phyloP scores from a whole-genome alignment of 2,797 vertebrate species.

The Zalophus californianus region DNA sequence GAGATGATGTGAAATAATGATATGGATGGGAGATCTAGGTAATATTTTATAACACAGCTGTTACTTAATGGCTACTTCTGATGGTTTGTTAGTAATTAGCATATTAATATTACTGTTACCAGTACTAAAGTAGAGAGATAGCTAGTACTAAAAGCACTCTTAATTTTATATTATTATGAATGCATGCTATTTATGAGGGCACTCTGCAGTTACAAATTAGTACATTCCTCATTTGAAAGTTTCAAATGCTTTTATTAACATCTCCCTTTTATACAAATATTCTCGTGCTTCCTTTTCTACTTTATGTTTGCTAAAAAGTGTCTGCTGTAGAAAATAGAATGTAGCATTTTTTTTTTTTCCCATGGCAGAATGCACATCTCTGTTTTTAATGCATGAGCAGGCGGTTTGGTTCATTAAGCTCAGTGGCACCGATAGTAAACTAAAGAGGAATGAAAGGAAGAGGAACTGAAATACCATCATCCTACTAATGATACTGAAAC shows the following conservation, averaged over 20 bases:
- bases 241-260: not conserved
- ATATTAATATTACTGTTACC: not conserved
- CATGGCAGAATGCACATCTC: constrained; percentile 44
- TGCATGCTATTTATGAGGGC: not conserved
- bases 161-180: not conserved
- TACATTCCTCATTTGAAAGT: constrained; percentile 4
- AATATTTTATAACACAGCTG: not conserved
- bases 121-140: not conserved
- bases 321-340: constrained; percentile 53
- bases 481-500: constrained; percentile 77
- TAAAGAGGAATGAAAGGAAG: constrained; percentile 77
- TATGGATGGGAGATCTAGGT: not conserved
- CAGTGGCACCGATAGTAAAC: constrained; percentile 74
- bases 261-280: not conserved
- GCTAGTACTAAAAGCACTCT: not conserved
- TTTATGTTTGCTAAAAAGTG: constrained; percentile 26
- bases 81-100: not conserved
- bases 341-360: constrained; percentile 24
- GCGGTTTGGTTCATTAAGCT: constrained; percentile 76
- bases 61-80: not conserved
- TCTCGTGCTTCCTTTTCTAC: constrained; percentile 21
- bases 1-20: not conserved
- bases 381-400: constrained; percentile 69
- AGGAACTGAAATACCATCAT: constrained; percentile 75
- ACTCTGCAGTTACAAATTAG: not conserved